Evolutionary conservation across 2,113 vertebrate species (phyloP).

Genomic region (Sporophila hypoxantha): DNA sequence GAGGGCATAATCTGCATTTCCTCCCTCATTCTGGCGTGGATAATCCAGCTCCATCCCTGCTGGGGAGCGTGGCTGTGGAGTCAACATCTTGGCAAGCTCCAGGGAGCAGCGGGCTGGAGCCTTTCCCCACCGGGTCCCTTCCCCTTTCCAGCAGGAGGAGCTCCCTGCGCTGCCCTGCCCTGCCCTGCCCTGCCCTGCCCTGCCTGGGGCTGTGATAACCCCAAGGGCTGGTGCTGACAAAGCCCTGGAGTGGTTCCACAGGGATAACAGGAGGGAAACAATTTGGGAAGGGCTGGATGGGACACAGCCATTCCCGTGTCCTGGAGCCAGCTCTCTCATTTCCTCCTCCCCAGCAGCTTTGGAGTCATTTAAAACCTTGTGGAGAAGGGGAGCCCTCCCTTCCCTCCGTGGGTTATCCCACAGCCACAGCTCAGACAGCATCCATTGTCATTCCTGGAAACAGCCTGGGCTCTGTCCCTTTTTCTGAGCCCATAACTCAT

Average conservation of each 20-base stretch:
- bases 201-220: not conserved
- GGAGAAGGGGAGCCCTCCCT: not conserved
- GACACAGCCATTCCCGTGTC: not conserved
- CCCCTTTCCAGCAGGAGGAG: not conserved
- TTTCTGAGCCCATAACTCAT: not conserved
- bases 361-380: not conserved
- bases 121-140: not conserved
- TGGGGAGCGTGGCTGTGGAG: rapidly evolving
- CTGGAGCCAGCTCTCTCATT: not conserved
- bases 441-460: not conserved
- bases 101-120: not conserved
- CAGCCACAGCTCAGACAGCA: not conserved
- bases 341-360: not conserved
- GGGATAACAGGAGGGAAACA: not conserved
- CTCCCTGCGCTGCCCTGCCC: not conserved
- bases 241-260: not conserved
- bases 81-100: not conserved
- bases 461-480: not conserved
- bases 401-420: rapidly evolving
- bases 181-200: not conserved
- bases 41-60: not conserved
- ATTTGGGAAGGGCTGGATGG: not conserved
- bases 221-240: not conserved
- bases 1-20: not conserved
- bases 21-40: not conserved